Evolutionary conservation across 2,797 vertebrate genomes (phyloP), one percentile per base, ranked within the genome.

Genomic region (Xyrichtys novacula): DNA sequence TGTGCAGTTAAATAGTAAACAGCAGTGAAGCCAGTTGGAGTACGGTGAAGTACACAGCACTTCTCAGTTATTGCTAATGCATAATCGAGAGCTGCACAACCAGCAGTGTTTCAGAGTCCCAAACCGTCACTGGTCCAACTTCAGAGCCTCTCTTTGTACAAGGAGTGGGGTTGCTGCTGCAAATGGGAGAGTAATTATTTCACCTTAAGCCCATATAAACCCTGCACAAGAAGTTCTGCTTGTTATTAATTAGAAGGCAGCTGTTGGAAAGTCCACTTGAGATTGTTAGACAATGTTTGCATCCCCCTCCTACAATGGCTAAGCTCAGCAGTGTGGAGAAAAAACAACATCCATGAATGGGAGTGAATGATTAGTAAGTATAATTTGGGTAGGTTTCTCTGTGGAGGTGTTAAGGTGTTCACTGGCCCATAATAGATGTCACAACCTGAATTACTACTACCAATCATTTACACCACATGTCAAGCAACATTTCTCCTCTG

Each of bases 351-450:
- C 72, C 78, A 77, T 86, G 78, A 81, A 78, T 66, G 62, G 42
- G 73, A 81, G 84, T 81, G 56, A 89, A 91, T 90, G 79, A 90
- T 91, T 90, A 77, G 83, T 85, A 60, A 60, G 83, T 80, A 68
- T 84, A 76, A 87, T 87, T 77, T 81, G 73, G 68, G 73, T 79
- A 79, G 58, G 81, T 80, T 76, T 77, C 80, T 89, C 73, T 39
- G 81, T 63, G 29, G 63, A 85, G 74, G 71, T 81, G 86, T 80
- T 76, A 77, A 72, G 81, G 83, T 88, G 86, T 86, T 85, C 85
- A 85, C 83, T 85, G 85, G 80, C 66, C 78, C 80, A 73, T 92
- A 89, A 91, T 86, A 81, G 80, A 85, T 90, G 88, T 90, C 87
- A 89, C 81, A 84, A 73, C 68, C 77, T 85, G 78, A 85, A 89